Evolutionary conservation across 2,113 vertebrate genomes (phyloP).

Genomic region (Lagopus leucura): DNA sequence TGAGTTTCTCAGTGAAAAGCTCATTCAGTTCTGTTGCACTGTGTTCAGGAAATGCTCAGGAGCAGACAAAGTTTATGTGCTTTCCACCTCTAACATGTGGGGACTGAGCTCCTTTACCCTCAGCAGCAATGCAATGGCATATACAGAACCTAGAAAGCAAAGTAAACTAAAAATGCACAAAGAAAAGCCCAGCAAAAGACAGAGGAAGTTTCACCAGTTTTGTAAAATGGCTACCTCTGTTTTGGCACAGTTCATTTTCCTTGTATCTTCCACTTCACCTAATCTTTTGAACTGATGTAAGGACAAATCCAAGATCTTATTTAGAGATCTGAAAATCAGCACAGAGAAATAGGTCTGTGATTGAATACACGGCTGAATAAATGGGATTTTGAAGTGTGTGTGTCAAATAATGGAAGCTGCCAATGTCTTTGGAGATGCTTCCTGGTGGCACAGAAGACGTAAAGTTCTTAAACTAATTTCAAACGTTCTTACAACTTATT

Average conservation of each 20-base stretch:
- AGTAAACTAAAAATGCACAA: background rate
- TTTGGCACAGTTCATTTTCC: background rate
- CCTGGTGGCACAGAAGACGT: background rate
- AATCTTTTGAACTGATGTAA: background rate
- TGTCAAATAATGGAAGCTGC: background rate
- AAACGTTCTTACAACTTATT: slow-evolving; percentile 5
- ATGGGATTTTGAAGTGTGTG: background rate
- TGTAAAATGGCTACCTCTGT: background rate
- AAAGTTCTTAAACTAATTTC: slow-evolving; percentile 7
- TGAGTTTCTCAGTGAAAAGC: background rate
- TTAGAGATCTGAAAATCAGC: background rate
- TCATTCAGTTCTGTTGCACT: background rate
- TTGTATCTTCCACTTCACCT: background rate
- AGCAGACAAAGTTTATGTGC: fast-evolving
- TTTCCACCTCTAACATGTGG: background rate
- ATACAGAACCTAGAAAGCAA: background rate
- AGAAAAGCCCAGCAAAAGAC: background rate
- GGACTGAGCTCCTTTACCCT: background rate
- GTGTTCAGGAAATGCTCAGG: background rate
- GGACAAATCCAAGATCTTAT: background rate
- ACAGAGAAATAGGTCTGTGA: background rate
- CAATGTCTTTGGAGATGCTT: background rate
- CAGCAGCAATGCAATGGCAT: background rate
- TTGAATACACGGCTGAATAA: background rate
- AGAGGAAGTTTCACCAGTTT: background rate